These are phyloP conservation scores for Oenanthe melanoleuca DNA, from an alignment of 2,113 vertebrate genomes.

Conservation along the genomic window DNA sequence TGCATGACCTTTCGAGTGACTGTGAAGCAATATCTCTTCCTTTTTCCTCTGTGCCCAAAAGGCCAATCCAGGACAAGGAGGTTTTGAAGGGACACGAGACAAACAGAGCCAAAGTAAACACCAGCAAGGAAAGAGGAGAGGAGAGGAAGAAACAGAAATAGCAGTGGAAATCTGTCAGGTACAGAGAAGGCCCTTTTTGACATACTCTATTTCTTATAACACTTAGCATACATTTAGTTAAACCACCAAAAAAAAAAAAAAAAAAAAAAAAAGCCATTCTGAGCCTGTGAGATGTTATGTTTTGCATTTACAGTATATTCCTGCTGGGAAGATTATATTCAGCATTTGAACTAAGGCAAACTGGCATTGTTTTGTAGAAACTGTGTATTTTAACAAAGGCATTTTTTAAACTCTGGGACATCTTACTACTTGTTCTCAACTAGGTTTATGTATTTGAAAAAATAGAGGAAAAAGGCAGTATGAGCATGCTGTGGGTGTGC, in stretches of 20 bases:
- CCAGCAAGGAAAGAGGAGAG: not conserved
- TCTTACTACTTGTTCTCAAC: not conserved
- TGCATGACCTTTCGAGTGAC: not conserved
- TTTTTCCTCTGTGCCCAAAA: not conserved
- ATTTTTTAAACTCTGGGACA: not conserved
- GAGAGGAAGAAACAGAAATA: slow-evolving; percentile 1
- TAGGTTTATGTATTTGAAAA: not conserved
- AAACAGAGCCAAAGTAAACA: slow-evolving; percentile 17
- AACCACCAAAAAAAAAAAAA: too few species aligned
- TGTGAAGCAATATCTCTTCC: not conserved
- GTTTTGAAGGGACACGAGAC: slow-evolving; percentile 5
- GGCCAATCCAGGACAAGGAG: not conserved
- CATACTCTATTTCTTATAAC: not conserved
- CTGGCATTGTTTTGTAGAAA: not conserved
- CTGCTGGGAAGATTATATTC: not conserved
- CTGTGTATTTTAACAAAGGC: not conserved
- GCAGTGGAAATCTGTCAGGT: not conserved
- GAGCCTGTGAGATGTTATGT: not conserved
- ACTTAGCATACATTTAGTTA: not conserved
- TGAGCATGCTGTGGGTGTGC: not conserved
- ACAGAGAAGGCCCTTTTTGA: not conserved
- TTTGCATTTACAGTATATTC: not conserved
- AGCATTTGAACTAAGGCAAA: not conserved
- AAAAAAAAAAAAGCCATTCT: not conserved
- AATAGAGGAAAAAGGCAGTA: not conserved